A percentile compares a stretch with the other conserved stretches of the same genome.
Conservation (phyloP, 2,797 vertebrate species). For the Sebastes minor region DNA sequence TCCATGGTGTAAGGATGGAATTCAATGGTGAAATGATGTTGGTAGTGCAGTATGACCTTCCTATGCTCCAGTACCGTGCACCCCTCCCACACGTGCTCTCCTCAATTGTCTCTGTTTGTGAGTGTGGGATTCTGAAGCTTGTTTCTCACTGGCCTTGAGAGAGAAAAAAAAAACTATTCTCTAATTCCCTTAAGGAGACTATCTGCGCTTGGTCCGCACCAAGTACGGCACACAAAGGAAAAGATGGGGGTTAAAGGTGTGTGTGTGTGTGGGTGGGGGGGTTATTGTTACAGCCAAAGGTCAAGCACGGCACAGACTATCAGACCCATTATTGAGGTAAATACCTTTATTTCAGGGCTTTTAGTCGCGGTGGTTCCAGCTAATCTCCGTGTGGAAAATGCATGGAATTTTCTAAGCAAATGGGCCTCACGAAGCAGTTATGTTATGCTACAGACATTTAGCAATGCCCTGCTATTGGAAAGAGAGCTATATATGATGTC, state of each 20-base stretch:
- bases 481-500: constrained; percentile 81
- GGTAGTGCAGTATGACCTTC: constrained; percentile 69
- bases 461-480: constrained; percentile 69
- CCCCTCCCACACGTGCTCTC: constrained; percentile 57
- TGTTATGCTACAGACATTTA: constrained; percentile 64
- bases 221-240: constrained; percentile 51
- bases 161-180: constrained; percentile 64
- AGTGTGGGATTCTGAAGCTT: constrained; percentile 57
- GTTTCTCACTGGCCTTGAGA: constrained; percentile 64
- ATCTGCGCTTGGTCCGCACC: constrained; percentile 45
- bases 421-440: constrained; percentile 59
- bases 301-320: constrained; percentile 80
- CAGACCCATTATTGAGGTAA: constrained; percentile 76
- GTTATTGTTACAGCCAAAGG: constrained; percentile 77
- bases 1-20: constrained; percentile 40
- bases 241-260: constrained; percentile 3
- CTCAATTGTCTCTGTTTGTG: constrained; percentile 67
- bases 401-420: constrained; percentile 62
- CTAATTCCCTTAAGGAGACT: constrained; percentile 58
- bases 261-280: neutral
- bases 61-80: constrained; percentile 44
- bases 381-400: constrained; percentile 64
- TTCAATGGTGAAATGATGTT: constrained; percentile 60
- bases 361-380: constrained; percentile 66
- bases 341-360: constrained; percentile 77